Conservation (phyloP, 2,113 vertebrate genomes). For the Planiliza haematocheilus region DNA sequence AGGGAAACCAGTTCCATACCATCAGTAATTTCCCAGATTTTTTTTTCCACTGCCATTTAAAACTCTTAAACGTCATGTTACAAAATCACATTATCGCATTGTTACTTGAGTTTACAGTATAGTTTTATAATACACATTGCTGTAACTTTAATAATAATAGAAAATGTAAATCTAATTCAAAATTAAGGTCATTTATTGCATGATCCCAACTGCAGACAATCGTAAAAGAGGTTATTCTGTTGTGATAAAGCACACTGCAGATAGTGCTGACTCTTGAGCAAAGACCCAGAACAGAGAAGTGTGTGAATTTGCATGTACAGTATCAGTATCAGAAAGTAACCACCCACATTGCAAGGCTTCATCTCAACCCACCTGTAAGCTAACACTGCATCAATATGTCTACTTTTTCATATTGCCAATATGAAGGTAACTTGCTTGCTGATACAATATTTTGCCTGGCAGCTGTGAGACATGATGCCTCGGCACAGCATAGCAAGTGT, state of each 20-base stretch:
- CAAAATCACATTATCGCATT: background rate
- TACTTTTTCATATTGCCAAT: conserved; percentile 22
- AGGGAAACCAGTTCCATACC: conserved; percentile 44
- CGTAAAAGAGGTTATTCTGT: background rate
- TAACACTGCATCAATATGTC: conserved; percentile 54
- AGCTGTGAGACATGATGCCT: no score
- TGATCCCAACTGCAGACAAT: background rate
- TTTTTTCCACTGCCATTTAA: conserved; percentile 30
- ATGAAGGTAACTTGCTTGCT: background rate
- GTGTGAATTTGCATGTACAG: conserved; percentile 61
- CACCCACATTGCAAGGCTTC: conserved; percentile 65
- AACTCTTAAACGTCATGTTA: background rate
- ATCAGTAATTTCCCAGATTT: conserved; percentile 31
- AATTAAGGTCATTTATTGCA: conserved; percentile 3
- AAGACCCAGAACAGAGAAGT: conserved; percentile 43
- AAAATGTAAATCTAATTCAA: background rate
- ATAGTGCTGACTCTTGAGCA: conserved; percentile 46
- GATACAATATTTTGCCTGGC: background rate
- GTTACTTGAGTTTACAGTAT: background rate
- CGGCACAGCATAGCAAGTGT: background rate
- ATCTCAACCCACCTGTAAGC: conserved; percentile 63
- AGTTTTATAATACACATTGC: background rate
- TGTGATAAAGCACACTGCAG: conserved; percentile 1
- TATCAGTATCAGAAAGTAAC: conserved; percentile 52
- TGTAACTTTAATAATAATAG: background rate